Percentiles rank a stretch among this genome's conserved stretches.
phyloP scores from a whole-genome alignment of 2,113 vertebrate species.

The Brachyhypopomus gauderio region DNA sequence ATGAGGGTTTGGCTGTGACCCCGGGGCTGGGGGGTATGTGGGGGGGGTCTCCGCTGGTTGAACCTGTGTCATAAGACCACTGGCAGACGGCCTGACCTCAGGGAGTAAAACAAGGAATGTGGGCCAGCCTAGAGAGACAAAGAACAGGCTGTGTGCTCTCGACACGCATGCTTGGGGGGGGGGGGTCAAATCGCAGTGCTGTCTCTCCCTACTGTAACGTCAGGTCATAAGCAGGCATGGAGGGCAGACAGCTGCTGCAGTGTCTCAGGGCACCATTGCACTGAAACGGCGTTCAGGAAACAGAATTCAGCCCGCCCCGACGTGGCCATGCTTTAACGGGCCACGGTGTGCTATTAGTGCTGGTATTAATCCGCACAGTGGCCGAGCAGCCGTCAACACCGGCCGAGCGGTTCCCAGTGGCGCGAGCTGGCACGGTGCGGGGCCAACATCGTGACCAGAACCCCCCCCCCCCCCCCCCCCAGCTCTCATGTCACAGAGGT shows the following conservation, averaged over 20 bases:
- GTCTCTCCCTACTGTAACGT: constrained; percentile 41
- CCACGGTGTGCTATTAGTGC: constrained; percentile 56
- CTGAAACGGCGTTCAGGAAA: constrained; percentile 66
- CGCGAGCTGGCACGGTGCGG: background rate
- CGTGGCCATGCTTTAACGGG: constrained; percentile 53
- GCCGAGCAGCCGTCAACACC: constrained; percentile 23
- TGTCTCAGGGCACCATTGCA: constrained; percentile 63
- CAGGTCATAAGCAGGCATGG: constrained; percentile 39
- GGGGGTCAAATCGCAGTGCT: constrained; percentile 29
- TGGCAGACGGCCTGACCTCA: constrained; percentile 46
- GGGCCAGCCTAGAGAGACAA: constrained; percentile 49
- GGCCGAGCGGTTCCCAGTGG: constrained; percentile 26
- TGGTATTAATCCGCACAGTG: constrained; percentile 51
- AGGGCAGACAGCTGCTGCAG: constrained; percentile 71
- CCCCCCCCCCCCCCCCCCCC: background rate
- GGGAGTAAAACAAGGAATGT: constrained; percentile 35
- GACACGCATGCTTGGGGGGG: constrained; percentile 19
- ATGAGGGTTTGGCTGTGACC: constrained; percentile 18
- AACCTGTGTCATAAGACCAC: constrained; percentile 49
- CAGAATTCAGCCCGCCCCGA: constrained; percentile 61
- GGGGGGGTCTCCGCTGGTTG: background rate
- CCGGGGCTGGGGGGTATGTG: background rate
- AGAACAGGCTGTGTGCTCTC: constrained; percentile 41
- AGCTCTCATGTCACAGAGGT: constrained; percentile 3
- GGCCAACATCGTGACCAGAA: background rate